Conservation (phyloP, 1,140 invertebrate genomes). For the Ostrea edulis region DNA sequence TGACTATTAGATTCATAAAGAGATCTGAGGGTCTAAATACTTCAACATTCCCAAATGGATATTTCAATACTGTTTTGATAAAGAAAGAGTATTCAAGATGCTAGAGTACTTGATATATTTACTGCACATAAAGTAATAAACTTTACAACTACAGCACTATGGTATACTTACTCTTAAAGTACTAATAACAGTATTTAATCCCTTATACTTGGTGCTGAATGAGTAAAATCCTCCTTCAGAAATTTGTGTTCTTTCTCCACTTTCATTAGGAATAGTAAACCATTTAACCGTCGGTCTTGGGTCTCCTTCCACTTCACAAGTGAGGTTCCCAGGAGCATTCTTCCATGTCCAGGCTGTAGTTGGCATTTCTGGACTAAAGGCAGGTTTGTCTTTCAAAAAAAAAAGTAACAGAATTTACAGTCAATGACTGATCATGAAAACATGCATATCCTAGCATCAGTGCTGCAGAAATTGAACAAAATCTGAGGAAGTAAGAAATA, state of each 20-base stretch:
- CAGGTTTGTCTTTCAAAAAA: constrained; percentile 29
- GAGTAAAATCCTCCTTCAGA: background rate
- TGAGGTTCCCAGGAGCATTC: constrained; percentile 26
- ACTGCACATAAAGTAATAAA: background rate
- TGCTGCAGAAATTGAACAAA: no score
- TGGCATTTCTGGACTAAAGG: background rate
- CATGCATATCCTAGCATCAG: no score
- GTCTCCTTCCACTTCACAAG: background rate
- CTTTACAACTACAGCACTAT: background rate
- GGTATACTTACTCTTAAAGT: background rate
- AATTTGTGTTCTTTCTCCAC: background rate
- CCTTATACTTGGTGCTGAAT: background rate
- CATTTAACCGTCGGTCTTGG: background rate
- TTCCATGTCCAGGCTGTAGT: background rate
- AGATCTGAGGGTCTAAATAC: background rate
- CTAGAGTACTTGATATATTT: background rate
- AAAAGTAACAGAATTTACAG: background rate
- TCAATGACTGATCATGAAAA: background rate
- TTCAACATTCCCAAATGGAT: background rate
- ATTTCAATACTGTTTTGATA: background rate
- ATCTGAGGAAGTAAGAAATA: no score
- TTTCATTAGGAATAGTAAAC: constrained; percentile 7
- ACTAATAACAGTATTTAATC: background rate
- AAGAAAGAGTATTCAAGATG: background rate
- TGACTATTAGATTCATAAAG: no score